phyloP scores from a whole-genome alignment of 2,113 vertebrate genomes.

The Vireo altiloquus region DNA sequence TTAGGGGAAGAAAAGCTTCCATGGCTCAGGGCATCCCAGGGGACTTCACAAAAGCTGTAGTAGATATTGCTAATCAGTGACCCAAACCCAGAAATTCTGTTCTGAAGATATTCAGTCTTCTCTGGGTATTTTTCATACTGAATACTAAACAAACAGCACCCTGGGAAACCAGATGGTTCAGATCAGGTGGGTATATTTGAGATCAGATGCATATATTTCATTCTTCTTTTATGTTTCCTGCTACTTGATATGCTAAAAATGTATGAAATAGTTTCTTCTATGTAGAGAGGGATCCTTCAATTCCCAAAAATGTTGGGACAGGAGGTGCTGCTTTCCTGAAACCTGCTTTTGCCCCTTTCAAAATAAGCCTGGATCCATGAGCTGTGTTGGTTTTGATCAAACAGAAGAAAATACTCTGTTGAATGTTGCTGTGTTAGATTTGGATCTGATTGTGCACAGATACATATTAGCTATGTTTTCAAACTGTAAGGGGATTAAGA shows the following conservation, averaged over 20 bases:
- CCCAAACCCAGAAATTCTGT: not conserved
- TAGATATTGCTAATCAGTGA: not conserved
- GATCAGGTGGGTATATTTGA: not conserved
- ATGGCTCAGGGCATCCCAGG: not conserved
- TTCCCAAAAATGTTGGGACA: not conserved
- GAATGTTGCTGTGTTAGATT: not conserved
- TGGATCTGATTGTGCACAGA: not conserved
- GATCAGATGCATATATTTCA: not conserved
- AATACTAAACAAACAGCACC: not conserved
- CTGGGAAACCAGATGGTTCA: not conserved
- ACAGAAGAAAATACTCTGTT: not conserved
- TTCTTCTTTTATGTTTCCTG: not conserved
- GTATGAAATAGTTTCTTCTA: not conserved
- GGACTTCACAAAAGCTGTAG: not conserved
- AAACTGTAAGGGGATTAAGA: slow-evolving; percentile 5
- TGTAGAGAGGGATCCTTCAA: not conserved
- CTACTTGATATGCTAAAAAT: not conserved
- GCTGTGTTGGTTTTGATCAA: not conserved
- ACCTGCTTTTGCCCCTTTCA: not conserved
- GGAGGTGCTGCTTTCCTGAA: not conserved
- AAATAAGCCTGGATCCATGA: not conserved
- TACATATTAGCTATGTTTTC: not conserved
- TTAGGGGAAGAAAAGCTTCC: not conserved
- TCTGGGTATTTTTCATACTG: not conserved
- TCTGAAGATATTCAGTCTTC: not conserved